Percentiles rank a stretch among this genome's conserved stretches.
Conservation (phyloP, 1,140 invertebrate species). For the Globodera rostochiensis region DNA sequence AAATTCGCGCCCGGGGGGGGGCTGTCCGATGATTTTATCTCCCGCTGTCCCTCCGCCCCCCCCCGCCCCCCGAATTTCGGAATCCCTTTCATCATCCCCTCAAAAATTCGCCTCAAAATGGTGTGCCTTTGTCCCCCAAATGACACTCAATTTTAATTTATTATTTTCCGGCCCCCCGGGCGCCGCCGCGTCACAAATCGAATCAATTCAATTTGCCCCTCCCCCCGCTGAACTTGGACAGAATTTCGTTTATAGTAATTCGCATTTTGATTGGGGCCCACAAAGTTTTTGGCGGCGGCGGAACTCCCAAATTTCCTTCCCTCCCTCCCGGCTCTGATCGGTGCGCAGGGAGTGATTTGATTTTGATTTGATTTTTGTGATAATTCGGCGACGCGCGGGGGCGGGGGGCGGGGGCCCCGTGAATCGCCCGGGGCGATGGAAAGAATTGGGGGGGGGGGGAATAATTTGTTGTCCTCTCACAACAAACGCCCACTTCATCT, state of each 20-base stretch:
- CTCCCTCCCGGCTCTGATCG: not conserved
- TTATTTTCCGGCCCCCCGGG: not conserved
- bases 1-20: not conserved
- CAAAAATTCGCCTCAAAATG: not conserved
- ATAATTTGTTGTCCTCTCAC: not conserved
- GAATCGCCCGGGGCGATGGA: not conserved
- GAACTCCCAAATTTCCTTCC: constrained; percentile 9
- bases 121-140: not conserved
- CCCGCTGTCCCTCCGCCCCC: not conserved
- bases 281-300: not conserved
- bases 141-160: constrained; percentile 1
- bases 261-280: constrained; percentile 2
- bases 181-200: constrained; percentile 6
- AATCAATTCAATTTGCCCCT: constrained; percentile 19
- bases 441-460: not conserved
- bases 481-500: not conserved
- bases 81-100: not conserved
- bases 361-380: constrained; percentile 1
- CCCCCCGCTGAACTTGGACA: not conserved
- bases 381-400: not conserved
- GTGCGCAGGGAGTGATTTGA: not conserved
- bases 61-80: too few relatives aligned
- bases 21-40: constrained; percentile 9
- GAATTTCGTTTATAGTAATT: not conserved
- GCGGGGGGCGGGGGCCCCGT: not conserved